These are phyloP conservation scores for Reticulitermes speratus DNA, from an alignment of 1,140 invertebrate genomes.

Conservation along the genomic window DNA sequence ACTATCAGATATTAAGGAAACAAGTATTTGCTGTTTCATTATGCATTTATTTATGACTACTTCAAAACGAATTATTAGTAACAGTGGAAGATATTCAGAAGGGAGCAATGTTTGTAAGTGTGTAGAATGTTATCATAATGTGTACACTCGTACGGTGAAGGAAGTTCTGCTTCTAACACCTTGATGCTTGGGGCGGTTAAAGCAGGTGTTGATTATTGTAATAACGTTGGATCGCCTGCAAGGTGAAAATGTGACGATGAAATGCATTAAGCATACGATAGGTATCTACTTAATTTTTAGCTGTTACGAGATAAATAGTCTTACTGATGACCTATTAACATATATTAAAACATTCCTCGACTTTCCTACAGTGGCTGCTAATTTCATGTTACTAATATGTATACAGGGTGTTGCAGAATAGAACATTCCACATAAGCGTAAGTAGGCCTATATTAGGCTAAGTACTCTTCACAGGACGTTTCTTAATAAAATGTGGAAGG, in stretches of 20 bases:
- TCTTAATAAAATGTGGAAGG: no score
- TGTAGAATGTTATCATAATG: neutral
- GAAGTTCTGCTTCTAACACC: neutral
- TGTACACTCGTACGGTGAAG: neutral
- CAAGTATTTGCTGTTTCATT: neutral
- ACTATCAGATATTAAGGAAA: neutral
- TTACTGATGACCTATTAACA: neutral
- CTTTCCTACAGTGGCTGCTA: neutral
- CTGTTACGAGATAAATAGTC: neutral
- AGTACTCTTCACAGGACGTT: no score
- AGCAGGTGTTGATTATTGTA: conserved; percentile 19
- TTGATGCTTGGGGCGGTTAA: neutral
- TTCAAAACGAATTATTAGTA: neutral
- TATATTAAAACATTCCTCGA: neutral
- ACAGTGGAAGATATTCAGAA: neutral
- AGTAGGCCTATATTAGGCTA: no score
- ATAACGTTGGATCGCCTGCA: neutral
- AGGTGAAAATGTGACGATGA: conserved; percentile 18
- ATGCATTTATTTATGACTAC: neutral
- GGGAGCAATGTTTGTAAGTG: neutral
- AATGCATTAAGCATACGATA: neutral
- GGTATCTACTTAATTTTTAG: neutral
- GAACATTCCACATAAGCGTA: no score
- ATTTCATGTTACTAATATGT: neutral
- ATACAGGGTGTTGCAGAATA: no score